Evolutionary conservation across 2,113 vertebrate genomes (phyloP).

Genomic region (Leucosticte australis): DNA sequence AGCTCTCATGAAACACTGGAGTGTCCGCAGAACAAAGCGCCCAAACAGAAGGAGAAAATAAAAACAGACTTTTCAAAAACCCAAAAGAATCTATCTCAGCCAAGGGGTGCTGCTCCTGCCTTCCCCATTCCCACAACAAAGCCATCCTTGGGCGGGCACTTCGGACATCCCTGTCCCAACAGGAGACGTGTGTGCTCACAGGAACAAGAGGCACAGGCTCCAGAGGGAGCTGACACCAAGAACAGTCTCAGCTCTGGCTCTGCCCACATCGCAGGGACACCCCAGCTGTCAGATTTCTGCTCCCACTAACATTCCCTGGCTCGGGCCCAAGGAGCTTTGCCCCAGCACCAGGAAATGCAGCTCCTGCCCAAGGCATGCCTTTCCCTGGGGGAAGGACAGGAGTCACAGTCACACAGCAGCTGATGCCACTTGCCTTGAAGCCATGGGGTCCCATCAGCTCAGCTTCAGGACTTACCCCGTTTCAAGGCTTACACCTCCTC

Average conservation of each 20-base stretch:
- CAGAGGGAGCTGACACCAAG: not conserved
- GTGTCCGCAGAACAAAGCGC: not conserved
- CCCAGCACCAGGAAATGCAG: not conserved
- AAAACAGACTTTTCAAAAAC: not conserved
- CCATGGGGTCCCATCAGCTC: not conserved
- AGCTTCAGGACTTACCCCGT: not conserved
- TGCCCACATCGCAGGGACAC: not conserved
- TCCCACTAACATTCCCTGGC: too few species aligned
- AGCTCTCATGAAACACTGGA: fast-evolving
- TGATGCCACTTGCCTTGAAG: not conserved
- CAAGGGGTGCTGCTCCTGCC: not conserved
- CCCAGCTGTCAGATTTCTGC: not conserved
- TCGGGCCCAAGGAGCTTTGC: not conserved
- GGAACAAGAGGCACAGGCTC: too few species aligned
- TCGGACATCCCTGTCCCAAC: not conserved
- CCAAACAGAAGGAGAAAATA: not conserved
- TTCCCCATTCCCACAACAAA: not conserved
- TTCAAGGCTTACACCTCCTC: not conserved
- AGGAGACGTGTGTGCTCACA: not conserved
- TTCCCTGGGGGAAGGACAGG: not conserved
- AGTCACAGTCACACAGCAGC: fast-evolving
- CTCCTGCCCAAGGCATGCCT: not conserved
- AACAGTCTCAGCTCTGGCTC: not conserved
- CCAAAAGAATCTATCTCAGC: not conserved
- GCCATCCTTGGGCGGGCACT: fast-evolving